Percentiles rank a stretch among this genome's conserved stretches.
Evolutionary conservation across 2,113 vertebrate genomes (phyloP).

Genomic region (Gallinago jamesoni): DNA sequence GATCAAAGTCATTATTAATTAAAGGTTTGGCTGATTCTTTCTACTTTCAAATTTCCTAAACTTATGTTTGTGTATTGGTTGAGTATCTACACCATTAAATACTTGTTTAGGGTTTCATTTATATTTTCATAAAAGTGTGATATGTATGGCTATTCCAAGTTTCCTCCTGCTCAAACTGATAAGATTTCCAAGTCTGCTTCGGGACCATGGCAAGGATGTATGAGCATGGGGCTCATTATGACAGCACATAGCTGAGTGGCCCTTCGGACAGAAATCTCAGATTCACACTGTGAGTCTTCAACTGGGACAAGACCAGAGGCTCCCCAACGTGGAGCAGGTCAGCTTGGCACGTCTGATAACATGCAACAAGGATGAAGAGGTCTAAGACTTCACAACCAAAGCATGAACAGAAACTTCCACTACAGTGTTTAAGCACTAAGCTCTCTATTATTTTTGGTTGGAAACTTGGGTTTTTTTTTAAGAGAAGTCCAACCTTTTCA

Average conservation of each 20-base stretch:
- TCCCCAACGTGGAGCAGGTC: rapidly evolving
- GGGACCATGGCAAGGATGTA: not conserved
- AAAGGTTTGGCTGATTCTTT: not conserved
- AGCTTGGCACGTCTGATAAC: not conserved
- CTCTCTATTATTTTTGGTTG: not conserved
- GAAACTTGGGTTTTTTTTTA: not conserved
- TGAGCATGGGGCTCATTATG: no score
- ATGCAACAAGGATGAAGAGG: not conserved
- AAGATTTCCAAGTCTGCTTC: not conserved
- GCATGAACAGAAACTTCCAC: not conserved
- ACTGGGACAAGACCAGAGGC: rapidly evolving
- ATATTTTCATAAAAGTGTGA: not conserved
- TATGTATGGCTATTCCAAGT: rapidly evolving
- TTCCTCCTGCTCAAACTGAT: not conserved
- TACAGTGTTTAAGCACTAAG: not conserved
- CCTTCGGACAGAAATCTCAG: not conserved
- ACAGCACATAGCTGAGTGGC: not conserved
- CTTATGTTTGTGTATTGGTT: not conserved
- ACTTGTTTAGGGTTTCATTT: not conserved
- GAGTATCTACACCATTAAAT: not conserved
- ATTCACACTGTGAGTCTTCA: not conserved
- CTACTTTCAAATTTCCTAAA: not conserved
- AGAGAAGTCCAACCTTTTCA: not conserved
- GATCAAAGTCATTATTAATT: not conserved
- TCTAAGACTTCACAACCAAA: not conserved